Evolutionary conservation across 2,797 vertebrate genomes (phyloP).

Genomic region (Synanceia verrucosa): DNA sequence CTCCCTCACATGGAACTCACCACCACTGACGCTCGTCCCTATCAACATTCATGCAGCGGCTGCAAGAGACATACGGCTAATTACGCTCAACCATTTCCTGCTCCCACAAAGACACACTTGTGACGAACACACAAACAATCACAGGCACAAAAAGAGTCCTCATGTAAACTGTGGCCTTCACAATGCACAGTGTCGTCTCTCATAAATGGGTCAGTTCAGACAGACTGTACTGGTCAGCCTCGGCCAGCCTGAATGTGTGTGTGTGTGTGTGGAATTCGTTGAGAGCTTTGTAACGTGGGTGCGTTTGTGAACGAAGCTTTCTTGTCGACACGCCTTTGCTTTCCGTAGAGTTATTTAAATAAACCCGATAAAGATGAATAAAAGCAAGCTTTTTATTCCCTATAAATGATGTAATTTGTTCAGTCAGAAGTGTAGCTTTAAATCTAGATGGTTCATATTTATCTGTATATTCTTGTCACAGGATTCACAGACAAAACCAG

Average conservation of each 20-base stretch:
- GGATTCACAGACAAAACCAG: neutral
- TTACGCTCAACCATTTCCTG: constrained; percentile 31
- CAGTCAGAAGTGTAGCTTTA: neutral
- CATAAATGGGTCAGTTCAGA: constrained; percentile 64
- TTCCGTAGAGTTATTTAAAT: neutral
- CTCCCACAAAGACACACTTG: constrained; percentile 9
- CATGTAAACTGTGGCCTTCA: constrained; percentile 47
- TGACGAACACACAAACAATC: neutral
- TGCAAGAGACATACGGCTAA: constrained; percentile 16
- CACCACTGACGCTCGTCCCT: neutral
- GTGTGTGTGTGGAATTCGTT: constrained; percentile 32
- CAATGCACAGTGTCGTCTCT: constrained; percentile 37
- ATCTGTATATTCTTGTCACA: neutral
- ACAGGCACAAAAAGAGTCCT: constrained; percentile 28
- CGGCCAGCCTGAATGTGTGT: constrained; percentile 13
- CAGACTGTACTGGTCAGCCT: constrained; percentile 48
- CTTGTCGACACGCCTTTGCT: neutral
- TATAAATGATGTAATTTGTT: neutral
- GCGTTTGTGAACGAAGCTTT: constrained; percentile 18
- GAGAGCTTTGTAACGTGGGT: constrained; percentile 36
- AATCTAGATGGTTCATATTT: constrained; percentile 2
- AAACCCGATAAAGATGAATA: neutral
- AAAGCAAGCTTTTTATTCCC: neutral
- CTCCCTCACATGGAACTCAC: neutral
- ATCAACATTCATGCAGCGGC: constrained; percentile 1